phyloP scores from a whole-genome alignment of 2,113 vertebrate genomes.

The Erinaceus europaeus region DNA sequence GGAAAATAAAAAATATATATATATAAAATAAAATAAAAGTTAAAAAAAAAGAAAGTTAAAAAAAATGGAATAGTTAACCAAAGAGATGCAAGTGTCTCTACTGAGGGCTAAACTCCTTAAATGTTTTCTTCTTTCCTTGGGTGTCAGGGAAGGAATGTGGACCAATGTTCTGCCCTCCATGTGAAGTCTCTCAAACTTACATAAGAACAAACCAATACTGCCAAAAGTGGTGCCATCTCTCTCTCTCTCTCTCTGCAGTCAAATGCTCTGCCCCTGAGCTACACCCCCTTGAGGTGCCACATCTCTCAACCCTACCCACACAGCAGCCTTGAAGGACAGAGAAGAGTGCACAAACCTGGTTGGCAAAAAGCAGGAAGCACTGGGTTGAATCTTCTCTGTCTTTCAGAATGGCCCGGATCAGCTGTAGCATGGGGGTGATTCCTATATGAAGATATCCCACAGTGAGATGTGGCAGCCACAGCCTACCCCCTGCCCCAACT shows the following conservation, averaged over 20 bases:
- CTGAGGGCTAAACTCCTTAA: background rate
- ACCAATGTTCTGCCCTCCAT: background rate
- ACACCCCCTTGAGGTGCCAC: accelerated
- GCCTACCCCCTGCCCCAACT: background rate
- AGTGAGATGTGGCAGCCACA: background rate
- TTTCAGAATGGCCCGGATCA: slow-evolving; percentile 81
- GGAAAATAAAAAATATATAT: too few relatives aligned
- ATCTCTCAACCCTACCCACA: background rate
- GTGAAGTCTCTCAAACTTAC: background rate
- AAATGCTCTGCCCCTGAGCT: background rate
- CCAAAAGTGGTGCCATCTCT: too few relatives aligned
- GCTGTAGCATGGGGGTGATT: slow-evolving; percentile 84
- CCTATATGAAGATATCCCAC: slow-evolving; percentile 62
- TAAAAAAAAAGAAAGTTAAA: too few relatives aligned
- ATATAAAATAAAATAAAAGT: too few relatives aligned
- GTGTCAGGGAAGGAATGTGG: background rate
- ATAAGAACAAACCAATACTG: too few relatives aligned
- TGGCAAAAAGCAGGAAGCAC: slow-evolving; percentile 84
- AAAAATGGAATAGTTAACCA: background rate
- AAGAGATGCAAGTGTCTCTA: background rate
- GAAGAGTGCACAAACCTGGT: slow-evolving; percentile 79
- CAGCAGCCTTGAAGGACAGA: background rate
- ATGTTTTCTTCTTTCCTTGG: background rate
- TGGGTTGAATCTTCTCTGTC: slow-evolving; percentile 79
- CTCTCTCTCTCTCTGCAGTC: too few relatives aligned